Base-by-base conservation (phyloP, 2,888 invertebrate species). In the Proisotoma minuta region DNA sequence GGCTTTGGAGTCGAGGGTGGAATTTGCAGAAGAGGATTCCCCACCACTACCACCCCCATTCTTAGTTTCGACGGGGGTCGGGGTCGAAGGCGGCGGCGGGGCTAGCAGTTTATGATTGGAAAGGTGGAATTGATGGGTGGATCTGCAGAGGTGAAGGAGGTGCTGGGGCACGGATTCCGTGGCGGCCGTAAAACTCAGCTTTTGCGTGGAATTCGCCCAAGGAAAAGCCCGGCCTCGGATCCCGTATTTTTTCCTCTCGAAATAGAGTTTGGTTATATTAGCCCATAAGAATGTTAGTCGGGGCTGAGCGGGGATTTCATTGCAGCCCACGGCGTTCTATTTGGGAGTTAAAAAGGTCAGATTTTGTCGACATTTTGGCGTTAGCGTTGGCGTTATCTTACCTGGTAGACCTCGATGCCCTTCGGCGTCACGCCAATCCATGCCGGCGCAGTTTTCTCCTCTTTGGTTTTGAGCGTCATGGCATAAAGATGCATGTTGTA, bases 231-330 rank as follows among this genome's bases (percentile, higher is more conserved):
- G 88, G 10, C 92, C 90, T 66, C 92, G 86, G 75, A 97, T 93
- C 80, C 96, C 95, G 79, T 98, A 96, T 79, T 96, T 97, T 80
- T 96, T 96, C 76, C 94, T 86, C 84, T 97, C 96, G 78, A 96
- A 97, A 78, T 91, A 91, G 20, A 97, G 81, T 80, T 95, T 95
- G 69, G 91, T 92, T 69, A 98, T 97, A 74, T 91, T 90, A 75
- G 92, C 90, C 97, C 97, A 98, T 62, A 91, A 85, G 77, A 96
- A 95, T 70, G 89, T 88, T 28, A 89, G 87, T 62, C 88, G 84
- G 40, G 73, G 72, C 26, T 72, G 69, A 43, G 70, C 72, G 51
- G 71, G 73, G 57, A 73, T 72, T 50, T 73, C 70, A 52, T 63
- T 63, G 34, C 70, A 68, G 54, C 69, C 70, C 29, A 69, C 58